Evolutionary conservation across 1,140 invertebrate species (phyloP).

Genomic region (Tetramorium simillimum): DNA sequence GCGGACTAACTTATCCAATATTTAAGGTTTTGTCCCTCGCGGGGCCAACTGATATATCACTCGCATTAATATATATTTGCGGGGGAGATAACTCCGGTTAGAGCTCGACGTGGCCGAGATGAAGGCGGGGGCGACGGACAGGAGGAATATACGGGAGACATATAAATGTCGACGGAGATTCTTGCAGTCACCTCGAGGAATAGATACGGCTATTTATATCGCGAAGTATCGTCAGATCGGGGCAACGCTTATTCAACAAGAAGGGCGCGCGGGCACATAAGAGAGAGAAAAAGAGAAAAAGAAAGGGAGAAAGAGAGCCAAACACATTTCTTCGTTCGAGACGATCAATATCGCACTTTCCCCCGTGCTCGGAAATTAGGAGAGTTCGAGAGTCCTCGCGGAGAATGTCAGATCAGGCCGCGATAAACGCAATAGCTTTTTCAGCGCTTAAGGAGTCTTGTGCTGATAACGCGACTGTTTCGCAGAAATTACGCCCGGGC

Average conservation of each 20-base stretch:
- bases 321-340: background rate
- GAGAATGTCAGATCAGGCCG: conserved; percentile 48
- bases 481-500: conserved; percentile 42
- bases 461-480: conserved; percentile 50
- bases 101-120: conserved; percentile 21
- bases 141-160: conserved; percentile 17
- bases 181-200: conserved; percentile 55
- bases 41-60: conserved; percentile 84
- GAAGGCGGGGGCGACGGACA: background rate
- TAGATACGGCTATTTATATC: conserved; percentile 69
- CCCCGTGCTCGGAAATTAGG: conserved; percentile 34
- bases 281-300: background rate
- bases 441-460: conserved; percentile 38
- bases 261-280: background rate
- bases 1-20: conserved; percentile 85
- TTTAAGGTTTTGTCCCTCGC: conserved; percentile 86
- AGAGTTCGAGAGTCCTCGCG: conserved; percentile 50
- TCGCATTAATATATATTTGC: conserved; percentile 86
- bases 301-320: background rate
- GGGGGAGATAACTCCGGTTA: conserved; percentile 83
- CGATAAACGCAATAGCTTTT: conserved; percentile 55
- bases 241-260: background rate
- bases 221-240: conserved; percentile 22
- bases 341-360: conserved; percentile 48
- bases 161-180: conserved; percentile 65